Base-by-base conservation (phyloP, 2,888 invertebrate genomes). In the Lagria hirta region DNA sequence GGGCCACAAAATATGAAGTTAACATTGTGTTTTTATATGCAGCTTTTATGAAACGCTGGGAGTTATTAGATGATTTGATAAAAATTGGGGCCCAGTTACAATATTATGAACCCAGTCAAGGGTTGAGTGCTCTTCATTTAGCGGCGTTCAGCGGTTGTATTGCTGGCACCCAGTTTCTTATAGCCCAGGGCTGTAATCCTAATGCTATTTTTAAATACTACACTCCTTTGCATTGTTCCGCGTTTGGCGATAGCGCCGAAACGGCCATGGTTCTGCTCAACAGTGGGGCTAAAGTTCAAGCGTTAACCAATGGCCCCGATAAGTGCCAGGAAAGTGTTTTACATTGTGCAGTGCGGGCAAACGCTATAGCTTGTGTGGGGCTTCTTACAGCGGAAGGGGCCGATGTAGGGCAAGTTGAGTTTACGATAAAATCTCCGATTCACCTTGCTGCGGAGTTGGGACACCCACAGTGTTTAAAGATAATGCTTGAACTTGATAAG, bases 161-260 rank as follows among this genome's bases (percentile, higher is more conserved):
- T 30, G 80, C 82, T 10, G 84, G 87, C 49, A 80, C 85, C 4
- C 79, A 77, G 55, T 84, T 80, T 62, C 75, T 90, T 33, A 77
- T 89, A 28, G 71, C 79, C 14, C 78, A 81, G 58, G 85, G 84
- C 1, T 78, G 80, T 52, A 83, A 84, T 59, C 79, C 86, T 4
- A 84, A 85, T 70, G 76, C 80, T 33, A 78, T 81, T 62, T 79
- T 80, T 44, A 82, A 84, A 65, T 81, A 82, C 56, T 86, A 86
- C 65, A 85, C 86, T 27, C 90, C 93, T 1, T 77, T 94, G 43
- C 93, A 95, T 69, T 91, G 89, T 66, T 89, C 93, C 7, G 91
- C 92, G 18, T 90, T 91, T 71, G 89, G 92, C 6, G 88, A 92
- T 64, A 84, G 90, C 48, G 80, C 84, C 34, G 47, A 86, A 61